Percentiles rank a stretch among this genome's conserved stretches.
These are phyloP conservation scores for Hexactinellida sp. DNA, from an alignment of 37 sponge, comb jelly and placozoan species.

Conservation along the genomic window DNA sequence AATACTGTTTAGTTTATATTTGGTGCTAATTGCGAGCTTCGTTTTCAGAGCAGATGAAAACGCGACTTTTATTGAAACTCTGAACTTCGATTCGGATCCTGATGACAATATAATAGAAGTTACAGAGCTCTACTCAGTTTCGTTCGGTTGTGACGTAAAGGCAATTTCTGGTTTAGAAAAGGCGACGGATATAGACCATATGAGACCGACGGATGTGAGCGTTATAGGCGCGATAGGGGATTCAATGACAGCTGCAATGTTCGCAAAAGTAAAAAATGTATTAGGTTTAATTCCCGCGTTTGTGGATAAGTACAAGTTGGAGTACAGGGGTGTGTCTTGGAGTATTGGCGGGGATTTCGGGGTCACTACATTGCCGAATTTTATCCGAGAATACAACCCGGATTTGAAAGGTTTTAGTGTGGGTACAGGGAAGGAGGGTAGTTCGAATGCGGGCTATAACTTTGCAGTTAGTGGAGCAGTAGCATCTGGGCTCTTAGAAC, in stretches of 20 bases:
- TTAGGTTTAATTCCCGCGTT: neutral
- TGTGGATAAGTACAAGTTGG: neutral
- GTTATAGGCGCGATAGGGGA: constrained; percentile 24
- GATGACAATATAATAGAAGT: neutral
- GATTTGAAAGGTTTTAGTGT: constrained; percentile 30
- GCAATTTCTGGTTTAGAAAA: neutral
- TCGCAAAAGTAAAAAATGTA: neutral
- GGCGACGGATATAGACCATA: neutral
- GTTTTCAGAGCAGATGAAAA: too few species aligned
- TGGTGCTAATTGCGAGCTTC: too few species aligned
- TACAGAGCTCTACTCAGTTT: neutral
- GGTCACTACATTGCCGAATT: constrained; percentile 38
- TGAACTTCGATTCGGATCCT: neutral
- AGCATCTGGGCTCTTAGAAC: constrained; percentile 1
- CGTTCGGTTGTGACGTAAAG: neutral
- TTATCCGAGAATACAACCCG: constrained; percentile 37
- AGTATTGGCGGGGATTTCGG: constrained; percentile 44
- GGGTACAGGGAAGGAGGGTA: constrained; percentile 2
- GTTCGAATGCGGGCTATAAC: constrained; percentile 19
- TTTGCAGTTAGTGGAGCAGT: constrained; percentile 38
- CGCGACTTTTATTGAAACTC: neutral
- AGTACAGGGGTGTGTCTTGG: constrained; percentile 23
- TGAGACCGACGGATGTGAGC: constrained; percentile 14
- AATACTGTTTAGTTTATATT: too few species aligned
- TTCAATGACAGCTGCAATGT: constrained; percentile 20